Conservation (phyloP, 2,797 vertebrate species). For the Syngnathus rostellatus region DNA sequence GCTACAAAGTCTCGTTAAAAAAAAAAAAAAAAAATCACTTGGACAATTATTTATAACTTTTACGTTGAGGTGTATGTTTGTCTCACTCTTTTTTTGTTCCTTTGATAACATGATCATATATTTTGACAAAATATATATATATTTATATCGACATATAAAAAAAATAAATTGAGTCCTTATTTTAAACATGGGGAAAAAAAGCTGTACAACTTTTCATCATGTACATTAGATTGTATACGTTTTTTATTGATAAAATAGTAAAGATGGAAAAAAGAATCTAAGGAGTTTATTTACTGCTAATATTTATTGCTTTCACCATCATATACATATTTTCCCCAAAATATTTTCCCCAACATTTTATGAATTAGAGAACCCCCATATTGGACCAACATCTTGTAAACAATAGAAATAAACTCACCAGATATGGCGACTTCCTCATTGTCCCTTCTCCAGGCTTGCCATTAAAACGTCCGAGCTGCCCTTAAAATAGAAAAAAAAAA, state of each 20-base stretch:
- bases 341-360: conserved; percentile 35
- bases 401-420: too few relatives aligned
- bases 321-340: conserved; percentile 45
- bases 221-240: conserved; percentile 79
- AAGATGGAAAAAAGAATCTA: conserved; percentile 56
- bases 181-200: conserved; percentile 84
- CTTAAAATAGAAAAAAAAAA: too few relatives aligned
- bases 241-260: conserved; percentile 73
- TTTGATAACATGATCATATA: conserved; percentile 99
- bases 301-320: conserved; percentile 73
- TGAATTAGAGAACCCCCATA: conserved; percentile 37
- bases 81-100: conserved; percentile 70
- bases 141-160: conserved; percentile 99
- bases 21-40: conserved; percentile 56
- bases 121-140: conserved; percentile 95
- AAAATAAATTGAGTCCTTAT: conserved; percentile 98
- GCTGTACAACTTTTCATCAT: conserved; percentile 79
- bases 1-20: conserved; percentile 16
- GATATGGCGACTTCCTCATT: too few relatives aligned
- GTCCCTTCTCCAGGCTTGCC: too few relatives aligned
- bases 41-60: conserved; percentile 99
- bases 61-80: conserved; percentile 92
- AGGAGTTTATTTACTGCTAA: conserved; percentile 73
- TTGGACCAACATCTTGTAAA: neutral
- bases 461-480: too few relatives aligned